Percentiles rank a stretch among this genome's conserved stretches.
phyloP scores from a whole-genome alignment of 53 echinoderm and acorn worm genomes.

The Temnopleurus reevesii region DNA sequence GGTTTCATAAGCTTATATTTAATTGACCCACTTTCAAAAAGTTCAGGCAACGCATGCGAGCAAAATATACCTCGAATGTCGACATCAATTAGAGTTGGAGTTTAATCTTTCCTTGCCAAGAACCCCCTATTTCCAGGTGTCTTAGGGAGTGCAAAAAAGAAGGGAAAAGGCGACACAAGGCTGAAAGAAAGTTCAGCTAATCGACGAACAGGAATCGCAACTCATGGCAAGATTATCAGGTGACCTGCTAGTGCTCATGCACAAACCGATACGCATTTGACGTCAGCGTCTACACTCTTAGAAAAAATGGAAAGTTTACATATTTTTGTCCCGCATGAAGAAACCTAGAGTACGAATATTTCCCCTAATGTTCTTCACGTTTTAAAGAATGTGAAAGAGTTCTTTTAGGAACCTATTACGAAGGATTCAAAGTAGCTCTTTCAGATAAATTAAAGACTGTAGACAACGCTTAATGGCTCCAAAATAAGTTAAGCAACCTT shows the following conservation, averaged over 20 bases:
- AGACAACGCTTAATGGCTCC: neutral
- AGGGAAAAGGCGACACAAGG: conserved; percentile 1
- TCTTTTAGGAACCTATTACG: neutral
- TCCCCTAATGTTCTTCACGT: neutral
- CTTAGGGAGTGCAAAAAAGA: neutral
- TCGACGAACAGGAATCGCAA: neutral
- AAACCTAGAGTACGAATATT: neutral
- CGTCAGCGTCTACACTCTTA: neutral
- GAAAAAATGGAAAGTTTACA: neutral
- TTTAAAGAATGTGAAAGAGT: neutral
- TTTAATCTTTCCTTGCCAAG: neutral
- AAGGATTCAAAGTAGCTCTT: neutral
- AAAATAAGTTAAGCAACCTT: no score
- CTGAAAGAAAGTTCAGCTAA: neutral
- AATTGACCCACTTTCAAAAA: neutral
- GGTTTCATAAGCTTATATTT: neutral
- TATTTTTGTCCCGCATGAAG: neutral
- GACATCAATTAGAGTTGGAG: neutral
- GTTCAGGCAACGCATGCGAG: neutral
- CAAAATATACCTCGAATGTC: neutral
- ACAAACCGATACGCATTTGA: neutral
- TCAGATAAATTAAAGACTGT: neutral
- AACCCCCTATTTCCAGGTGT: neutral
- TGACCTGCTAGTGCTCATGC: neutral
- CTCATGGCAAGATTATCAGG: neutral